Base-by-base conservation (phyloP, 2,113 vertebrate species). In the Chauna torquata region DNA sequence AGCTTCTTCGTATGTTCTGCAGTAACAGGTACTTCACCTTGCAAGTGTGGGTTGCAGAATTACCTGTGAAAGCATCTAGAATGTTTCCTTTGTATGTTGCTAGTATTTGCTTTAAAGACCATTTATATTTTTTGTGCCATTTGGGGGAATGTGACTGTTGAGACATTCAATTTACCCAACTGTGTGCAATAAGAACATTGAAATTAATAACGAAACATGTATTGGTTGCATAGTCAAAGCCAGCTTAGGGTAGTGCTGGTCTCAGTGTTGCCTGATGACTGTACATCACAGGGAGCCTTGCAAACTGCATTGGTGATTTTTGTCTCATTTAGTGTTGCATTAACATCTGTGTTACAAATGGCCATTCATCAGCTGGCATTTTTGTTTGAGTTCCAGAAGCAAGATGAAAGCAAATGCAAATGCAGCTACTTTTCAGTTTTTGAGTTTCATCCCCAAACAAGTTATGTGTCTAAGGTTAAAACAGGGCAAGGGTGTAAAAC, bases 21-120 rank as follows among this genome's bases (percentile, higher is more conserved):
- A 44, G 85, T 80, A 96, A 82, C 82, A 92, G 91, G 74, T 95
- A 80, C 83, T 97, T 94, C 92, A 91, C 79, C 86, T 96, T 96
- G 79, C 86, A 93, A 84, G 80, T n/a, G 44, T 28, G 64, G 69
- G 87, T 82, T 77, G 75, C 92, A 77, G 92, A 97, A 88, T 86
- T 84, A 81, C 76, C 92, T 79, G 34, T 82, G 50, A 77, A 88
- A 80, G 44, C 78, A 80, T 90, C 66, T 77, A 11, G n/a, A 88
- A 86, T 52, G 28, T 86, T 88, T 69, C 86, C 72, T 96, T 84
- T 81, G 25, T 91, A 45, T 52, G 28, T 87, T 91, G 68, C 64
- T 91, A 34, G 16, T 49, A 71, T 38, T 87, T 91, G 23, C 55
- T 94, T 82, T 91, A 71, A 87, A 94, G 88, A 84, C 55, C 20